Evolutionary conservation across 2,888 invertebrate species (phyloP), one percentile per base, ranked within the genome.

Genomic region (Zygogramma bicolorata): DNA sequence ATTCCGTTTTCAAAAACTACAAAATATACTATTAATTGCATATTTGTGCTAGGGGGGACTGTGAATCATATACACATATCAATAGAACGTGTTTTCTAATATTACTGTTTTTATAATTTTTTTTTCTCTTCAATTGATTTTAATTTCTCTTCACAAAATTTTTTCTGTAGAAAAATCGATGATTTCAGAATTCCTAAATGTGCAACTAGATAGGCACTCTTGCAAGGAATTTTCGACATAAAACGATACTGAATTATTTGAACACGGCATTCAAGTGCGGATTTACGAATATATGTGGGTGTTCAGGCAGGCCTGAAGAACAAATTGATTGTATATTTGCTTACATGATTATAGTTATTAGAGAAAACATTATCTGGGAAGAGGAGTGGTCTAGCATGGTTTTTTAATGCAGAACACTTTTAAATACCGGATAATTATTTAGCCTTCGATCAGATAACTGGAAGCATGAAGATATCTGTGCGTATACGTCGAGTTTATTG

Each of bases 311-410:
- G 82, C 84, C 86, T 82, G 81, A 84, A 81, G 85, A 85, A 86
- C 85, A 86, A 87, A 87, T 87, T 87, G 87, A 87, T 87, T 87
- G 86, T 86, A 87, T 87, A 87, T 87, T 87, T 87, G 86, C 86
- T 86, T 84, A 83, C 85, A 82, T 86, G 86, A 87, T 87, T 87
- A 87, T 87, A 87, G 87, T 87, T 87, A 87, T 87, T 87, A 87
- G 84, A 84, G 86, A 86, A 85, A 86, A 87, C 86, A 87, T 87
- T 87, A 87, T 87, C 86, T 84, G 85, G 79, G 76, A 80, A 83
- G 84, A 84, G 87, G 87, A 85, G 86, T 86, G 87, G 84, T 81
- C 74, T 74, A 77, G 79, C 75, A 78, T 79, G 80, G 81, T 79
- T 80, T 82, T 84, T 85, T 84, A 83, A 81, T 82, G 81, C 81